Conservation (phyloP, 2,113 vertebrate genomes). For the Channa argus region DNA sequence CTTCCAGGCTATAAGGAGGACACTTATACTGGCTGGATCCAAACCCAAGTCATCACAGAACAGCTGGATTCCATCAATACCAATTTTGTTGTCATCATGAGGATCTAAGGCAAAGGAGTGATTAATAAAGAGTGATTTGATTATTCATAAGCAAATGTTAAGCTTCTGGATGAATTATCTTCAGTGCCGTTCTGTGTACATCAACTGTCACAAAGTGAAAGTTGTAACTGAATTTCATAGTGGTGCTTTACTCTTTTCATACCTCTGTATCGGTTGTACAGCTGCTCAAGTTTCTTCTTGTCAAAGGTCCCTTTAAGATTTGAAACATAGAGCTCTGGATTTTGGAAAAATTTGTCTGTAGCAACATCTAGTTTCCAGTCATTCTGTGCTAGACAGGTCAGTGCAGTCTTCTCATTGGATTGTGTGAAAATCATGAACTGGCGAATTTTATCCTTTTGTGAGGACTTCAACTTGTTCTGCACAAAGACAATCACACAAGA, state of each 20-base stretch:
- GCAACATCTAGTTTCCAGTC: constrained; percentile 99
- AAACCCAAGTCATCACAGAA: constrained; percentile 93
- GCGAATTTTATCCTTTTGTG: constrained; percentile 99
- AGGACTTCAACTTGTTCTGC: constrained; percentile 99
- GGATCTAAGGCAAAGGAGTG: constrained; percentile 82
- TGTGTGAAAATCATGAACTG: constrained; percentile 99
- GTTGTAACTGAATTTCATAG: neutral
- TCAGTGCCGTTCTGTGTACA: neutral
- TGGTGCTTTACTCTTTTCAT: neutral
- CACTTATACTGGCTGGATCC: constrained; percentile 93
- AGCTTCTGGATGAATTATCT: neutral
- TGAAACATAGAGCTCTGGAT: constrained; percentile 95
- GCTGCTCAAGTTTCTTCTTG: constrained; percentile 95
- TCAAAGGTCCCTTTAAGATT: constrained; percentile 93
- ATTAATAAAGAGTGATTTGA: neutral
- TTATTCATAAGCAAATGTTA: neutral
- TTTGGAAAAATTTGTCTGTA: constrained; percentile 99
- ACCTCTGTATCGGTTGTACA: constrained; percentile 98
- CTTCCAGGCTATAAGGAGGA: constrained; percentile 95
- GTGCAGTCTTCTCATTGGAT: constrained; percentile 97
- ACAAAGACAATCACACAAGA: constrained; percentile 47
- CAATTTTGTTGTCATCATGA: constrained; percentile 97
- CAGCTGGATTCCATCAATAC: constrained; percentile 93
- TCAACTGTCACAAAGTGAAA: neutral
- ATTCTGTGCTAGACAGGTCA: constrained; percentile 97